Evolutionary conservation across 2,113 vertebrate species (phyloP), one percentile per base, ranked within the genome.

Genomic region (Phylloscopus trochilus): DNA sequence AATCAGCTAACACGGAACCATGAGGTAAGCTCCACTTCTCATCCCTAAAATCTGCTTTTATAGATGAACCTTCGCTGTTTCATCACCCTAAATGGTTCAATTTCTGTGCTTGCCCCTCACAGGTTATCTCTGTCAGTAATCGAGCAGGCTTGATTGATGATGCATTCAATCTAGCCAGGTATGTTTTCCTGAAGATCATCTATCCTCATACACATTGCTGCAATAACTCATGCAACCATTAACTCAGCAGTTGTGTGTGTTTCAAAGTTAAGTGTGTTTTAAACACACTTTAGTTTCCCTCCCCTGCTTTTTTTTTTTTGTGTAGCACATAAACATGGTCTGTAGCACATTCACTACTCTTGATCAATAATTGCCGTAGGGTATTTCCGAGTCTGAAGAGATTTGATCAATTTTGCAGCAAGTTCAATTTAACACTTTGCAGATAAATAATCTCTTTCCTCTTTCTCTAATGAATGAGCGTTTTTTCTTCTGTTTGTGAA

Each of bases 101-200:
- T 95, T 95, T 96, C 96, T 95, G 76, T 96, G 90, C 62, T 95
- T 95, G 92, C 37, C 56, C 78, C 79, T 96, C 83, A 81, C 93
- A 99, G 99, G 97, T 99, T 92, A 98, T 99, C 96, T 99, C 99
- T 22, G 98, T 99, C 85, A 99, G 99, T 95, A 99, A 99, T 97
- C 98, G 99, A 88, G 99, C 99, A 5, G 99, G 98, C 58, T 98
- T 99, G 86, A 99, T 99, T 10, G 99, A 99, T 52, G 99, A 99
- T 85, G 98, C 99, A 90, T 99, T 99, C 97, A 99, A 99, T 97
- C 96, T 99, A 86, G 99, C 99, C 97, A 99, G 99, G 99, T 99
- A 98, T 94, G 97, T 98, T 98, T 97, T 95, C 56, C 77, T 84
- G 64, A 77, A 92, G 76, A 91, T 95, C 89, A 93, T 92, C 93